Conservation (phyloP, 2,797 vertebrate genomes). For the Valencia hispanica region DNA sequence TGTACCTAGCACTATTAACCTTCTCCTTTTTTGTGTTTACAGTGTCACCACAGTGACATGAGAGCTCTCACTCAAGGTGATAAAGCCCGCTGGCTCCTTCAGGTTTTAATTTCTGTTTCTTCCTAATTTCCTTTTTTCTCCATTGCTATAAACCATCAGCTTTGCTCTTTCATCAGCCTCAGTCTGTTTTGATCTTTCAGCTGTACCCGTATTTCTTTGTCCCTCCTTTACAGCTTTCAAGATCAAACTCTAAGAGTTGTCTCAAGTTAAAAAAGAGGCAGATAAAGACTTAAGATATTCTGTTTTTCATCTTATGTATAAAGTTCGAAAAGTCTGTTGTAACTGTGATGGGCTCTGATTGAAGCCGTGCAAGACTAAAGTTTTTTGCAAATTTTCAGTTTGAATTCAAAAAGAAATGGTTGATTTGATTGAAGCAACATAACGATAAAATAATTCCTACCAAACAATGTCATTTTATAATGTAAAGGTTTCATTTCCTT, state of each 20-base stretch:
- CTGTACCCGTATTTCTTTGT: conserved; percentile 3
- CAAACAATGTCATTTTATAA: neutral
- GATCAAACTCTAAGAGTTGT: conserved; percentile 8
- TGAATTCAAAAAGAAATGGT: conserved; percentile 20
- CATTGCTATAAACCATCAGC: conserved; percentile 27
- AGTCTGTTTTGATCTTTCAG: conserved; percentile 41
- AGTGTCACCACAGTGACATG: conserved; percentile 37
- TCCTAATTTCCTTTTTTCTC: conserved; percentile 38
- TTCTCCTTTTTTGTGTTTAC: conserved; percentile 32
- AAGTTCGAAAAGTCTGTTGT: neutral
- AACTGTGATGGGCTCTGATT: conserved; percentile 2
- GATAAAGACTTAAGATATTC: conserved; percentile 3
- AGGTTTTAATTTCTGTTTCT: conserved; percentile 26
- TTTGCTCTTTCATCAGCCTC: conserved; percentile 44
- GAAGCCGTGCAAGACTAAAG: neutral
- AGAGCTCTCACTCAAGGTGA: conserved; percentile 32
- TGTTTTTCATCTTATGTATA: conserved; percentile 9
- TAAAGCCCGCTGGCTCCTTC: conserved; percentile 22
- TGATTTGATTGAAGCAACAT: neutral
- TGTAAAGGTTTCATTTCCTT: neutral
- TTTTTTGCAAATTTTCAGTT: conserved; percentile 3
- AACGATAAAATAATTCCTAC: conserved; percentile 11
- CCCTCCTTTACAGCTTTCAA: conserved; percentile 16
- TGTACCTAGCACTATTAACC: conserved; percentile 47
- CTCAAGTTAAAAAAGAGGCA: conserved; percentile 18